Evolutionary conservation across 2,888 invertebrate genomes (phyloP), one percentile per base, ranked within the genome.

Genomic region (Lutraria lutraria): DNA sequence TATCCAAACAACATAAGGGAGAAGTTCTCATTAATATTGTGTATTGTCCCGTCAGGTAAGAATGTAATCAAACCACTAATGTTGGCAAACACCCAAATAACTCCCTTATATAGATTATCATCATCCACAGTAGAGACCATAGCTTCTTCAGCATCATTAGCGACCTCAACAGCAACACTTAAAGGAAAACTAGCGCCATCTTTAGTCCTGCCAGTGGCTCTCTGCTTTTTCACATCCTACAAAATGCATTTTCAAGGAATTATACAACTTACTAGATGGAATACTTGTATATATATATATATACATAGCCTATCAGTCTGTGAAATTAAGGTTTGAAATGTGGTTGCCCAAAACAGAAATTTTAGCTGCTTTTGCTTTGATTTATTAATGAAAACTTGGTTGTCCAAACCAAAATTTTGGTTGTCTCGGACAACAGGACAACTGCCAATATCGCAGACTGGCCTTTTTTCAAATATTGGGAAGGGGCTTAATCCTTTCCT

Each of bases 11-110:
- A 97, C 91, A 98, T 96, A 96, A 97, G 97, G 0, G 97, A 97
- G 94, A 98, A 98, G 96, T 98, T 97, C 93, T 98, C 97, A 96
- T 98, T 98, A 93, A 98, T 97, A 0, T 97, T 97, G 6, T 97
- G 97, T 92, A 98, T 97, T 1, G 97, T 96, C n/a, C 98, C 98
- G 89, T 97, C 96, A 19, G 97, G 97, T 92, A 97, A 97, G 0
- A 98, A 97, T 4, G 98, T 97, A 25, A 98, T 97, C 31, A 98
- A 96, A 4, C 98, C 98, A 95, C 98, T 98, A 76, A 98, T 97
- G 95, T 97, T 98, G 94, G 96, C 95, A 93, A 97, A 97, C 81
- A 97, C 96, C 96, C 97, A 96, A 6, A 97, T 90, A 16, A 95
- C 91, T 12, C 95, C 96, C n/a, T 91, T 87, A 87, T 95, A 95